Evolutionary conservation across 2,888 invertebrate species (phyloP), one percentile per base, ranked within the genome.

Genomic region (Azorinus chamasolen): DNA sequence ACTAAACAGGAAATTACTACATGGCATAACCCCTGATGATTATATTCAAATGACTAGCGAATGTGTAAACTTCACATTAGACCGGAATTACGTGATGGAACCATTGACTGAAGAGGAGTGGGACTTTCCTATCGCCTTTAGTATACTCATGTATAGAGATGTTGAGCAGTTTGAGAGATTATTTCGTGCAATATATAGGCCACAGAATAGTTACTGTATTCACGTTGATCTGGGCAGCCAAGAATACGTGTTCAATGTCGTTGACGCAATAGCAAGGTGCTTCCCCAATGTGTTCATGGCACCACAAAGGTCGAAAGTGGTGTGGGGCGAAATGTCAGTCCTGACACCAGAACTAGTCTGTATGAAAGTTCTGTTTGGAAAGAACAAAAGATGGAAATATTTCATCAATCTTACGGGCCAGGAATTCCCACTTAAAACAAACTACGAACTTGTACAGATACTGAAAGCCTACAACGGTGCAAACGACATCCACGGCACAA

Each of bases 371-470:
- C 55, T 91, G 18, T 79, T 70, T 50, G 72, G 71, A 1, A 68
- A 69, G 41, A 72, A 79, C 54, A 68, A 62, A 70, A 81, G 76
- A 16, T 92, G 91, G 90, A 89, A 89, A 68, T 92, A 92, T 77
- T 88, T 88, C 63, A 90, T 92, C 39, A 92, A 92, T 71, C 76
- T 90, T 6, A 90, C 89, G 6, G 90, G 88, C 0, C 89, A 90
- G 57, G 90, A 90, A 64, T 86, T 91, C 68, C 91, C 91, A 1
- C 70, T 92, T 14, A 85, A 88, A 41, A 91, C 90, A 10, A 92
- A 92, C 70, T 79, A 70, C n/a, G 91, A 92, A 65, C 58, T 92
- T 12, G 91, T 90, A 5, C 59, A 78, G 25, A 91, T 91, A 39
- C 77, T 91, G 1, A 84, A 86, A 57, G 83, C 84, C 18, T 90